Base-by-base conservation (phyloP, 2,113 vertebrate genomes). In the Martes martes region DNA sequence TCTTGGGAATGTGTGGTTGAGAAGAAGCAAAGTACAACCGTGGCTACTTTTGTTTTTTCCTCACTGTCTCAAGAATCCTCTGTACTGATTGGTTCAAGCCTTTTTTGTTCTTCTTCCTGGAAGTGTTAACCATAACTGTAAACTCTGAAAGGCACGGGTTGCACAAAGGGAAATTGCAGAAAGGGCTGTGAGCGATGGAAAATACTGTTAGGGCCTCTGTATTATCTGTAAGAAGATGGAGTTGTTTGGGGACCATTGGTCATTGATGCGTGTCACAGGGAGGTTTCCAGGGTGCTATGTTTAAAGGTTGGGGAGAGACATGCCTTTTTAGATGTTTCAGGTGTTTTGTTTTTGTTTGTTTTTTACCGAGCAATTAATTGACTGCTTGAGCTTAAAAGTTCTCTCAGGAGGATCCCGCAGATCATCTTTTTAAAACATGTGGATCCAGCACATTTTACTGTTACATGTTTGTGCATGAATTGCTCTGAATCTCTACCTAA, bases 231-330 rank as follows among this genome's bases (percentile, higher is more conserved):
- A 89, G 79, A 52, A 96, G 93, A 88, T 28, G 42, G 57, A 33
- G 59, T 91, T 78, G 47, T 96, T 39, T 81, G 84, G 73, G 28
- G 28, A 83, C 79, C 80, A 71, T 92, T 96, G 79, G 67, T 95
- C 55, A 50, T 81, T 89, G 82, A 89, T 28, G 71, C 39, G 11
- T 73, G 33, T 84, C 80, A 69, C 65, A 91, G 52, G 13, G 18
- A 93, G 33, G n/a, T 57, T 36, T 92, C 84, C 42, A 45, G 31
- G 28, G 57, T 55, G 33, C 33, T 59, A 14, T 94, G 57, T 80
- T 90, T 88, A 84, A 96, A 96, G 61, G 52, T 7, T 94, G 36
- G 7, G 57, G 42, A 69, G 39, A 96, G 10, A 21, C 7, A 8
- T 55, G 23, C n/a, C n/a, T 57, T 81, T 74, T 69, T 63, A 91